Conservation (phyloP, 2,797 vertebrate species). For the Leucoraja ocellata region DNA sequence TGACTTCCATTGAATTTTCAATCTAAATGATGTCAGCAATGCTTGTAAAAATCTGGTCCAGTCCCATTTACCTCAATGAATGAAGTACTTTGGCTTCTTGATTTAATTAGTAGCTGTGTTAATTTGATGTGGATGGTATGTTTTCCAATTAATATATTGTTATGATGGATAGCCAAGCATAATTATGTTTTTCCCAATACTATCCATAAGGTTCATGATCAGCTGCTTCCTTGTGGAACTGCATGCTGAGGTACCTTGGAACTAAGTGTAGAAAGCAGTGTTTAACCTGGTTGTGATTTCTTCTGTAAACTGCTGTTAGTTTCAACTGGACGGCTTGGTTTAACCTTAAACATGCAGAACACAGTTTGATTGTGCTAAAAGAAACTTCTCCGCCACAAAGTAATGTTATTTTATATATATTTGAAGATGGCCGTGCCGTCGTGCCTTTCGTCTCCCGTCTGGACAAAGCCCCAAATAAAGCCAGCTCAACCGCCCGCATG, state of each 20-base stretch:
- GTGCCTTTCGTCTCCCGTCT: too few relatives aligned
- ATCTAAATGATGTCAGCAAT: not conserved
- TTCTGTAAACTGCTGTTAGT: not conserved
- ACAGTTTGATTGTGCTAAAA: not conserved
- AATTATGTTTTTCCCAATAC: not conserved
- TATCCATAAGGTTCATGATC: not conserved
- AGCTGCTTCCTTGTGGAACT: not conserved
- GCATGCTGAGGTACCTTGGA: not conserved
- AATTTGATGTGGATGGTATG: not conserved
- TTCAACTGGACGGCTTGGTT: not conserved
- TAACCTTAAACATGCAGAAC: not conserved
- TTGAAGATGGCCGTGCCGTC: not conserved
- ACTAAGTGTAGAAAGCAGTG: not conserved
- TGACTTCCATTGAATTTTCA: not conserved
- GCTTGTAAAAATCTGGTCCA: not conserved
- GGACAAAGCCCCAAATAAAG: too few relatives aligned
- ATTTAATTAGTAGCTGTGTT: slow-evolving; percentile 9
- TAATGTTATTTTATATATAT: not conserved
- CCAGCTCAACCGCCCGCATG: too few relatives aligned
- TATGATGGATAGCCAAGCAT: not conserved
- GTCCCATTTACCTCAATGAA: not conserved
- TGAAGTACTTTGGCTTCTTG: not conserved
- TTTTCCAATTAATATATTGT: not conserved
- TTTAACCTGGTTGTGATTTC: not conserved
- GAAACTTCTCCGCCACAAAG: not conserved